Conservation (phyloP, 2,113 vertebrate genomes). For the Carassius auratus region DNA sequence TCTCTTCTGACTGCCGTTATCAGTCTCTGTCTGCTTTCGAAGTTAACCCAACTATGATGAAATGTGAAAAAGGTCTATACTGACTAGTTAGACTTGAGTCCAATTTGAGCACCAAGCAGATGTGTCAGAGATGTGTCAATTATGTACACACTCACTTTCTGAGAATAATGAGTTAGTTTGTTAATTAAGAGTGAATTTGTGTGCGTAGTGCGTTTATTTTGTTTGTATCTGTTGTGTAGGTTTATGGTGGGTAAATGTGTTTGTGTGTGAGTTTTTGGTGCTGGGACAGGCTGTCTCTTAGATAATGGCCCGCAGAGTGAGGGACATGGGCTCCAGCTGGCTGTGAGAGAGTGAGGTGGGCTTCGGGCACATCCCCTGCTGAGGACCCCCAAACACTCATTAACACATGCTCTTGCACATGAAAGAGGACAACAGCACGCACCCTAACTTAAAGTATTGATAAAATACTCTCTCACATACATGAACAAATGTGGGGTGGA, state of each 20-base stretch:
- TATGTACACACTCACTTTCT: no score
- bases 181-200: constrained; percentile 27
- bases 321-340: constrained; percentile 62
- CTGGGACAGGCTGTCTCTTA: constrained; percentile 74
- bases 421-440: constrained; percentile 7
- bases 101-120: no score
- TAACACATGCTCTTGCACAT: constrained; percentile 44
- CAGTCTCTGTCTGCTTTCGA: no score
- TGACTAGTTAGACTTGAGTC: no score
- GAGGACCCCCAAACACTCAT: constrained; percentile 48
- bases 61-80: no score
- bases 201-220: constrained; percentile 46
- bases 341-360: constrained; percentile 54
- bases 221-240: constrained; percentile 2
- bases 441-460: constrained; percentile 43
- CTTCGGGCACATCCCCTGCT: constrained; percentile 35
- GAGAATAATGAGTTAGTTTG: no score
- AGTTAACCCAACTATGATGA: no score
- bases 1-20: no score
- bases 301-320: constrained; percentile 73
- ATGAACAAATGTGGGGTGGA: constrained; percentile 26
- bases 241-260: constrained; percentile 17
- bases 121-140: no score
- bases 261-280: constrained; percentile 65
- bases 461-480: constrained; percentile 43